phyloP scores from a whole-genome alignment of 2,888 invertebrate genomes.

The Drosophila mayaguana region DNA sequence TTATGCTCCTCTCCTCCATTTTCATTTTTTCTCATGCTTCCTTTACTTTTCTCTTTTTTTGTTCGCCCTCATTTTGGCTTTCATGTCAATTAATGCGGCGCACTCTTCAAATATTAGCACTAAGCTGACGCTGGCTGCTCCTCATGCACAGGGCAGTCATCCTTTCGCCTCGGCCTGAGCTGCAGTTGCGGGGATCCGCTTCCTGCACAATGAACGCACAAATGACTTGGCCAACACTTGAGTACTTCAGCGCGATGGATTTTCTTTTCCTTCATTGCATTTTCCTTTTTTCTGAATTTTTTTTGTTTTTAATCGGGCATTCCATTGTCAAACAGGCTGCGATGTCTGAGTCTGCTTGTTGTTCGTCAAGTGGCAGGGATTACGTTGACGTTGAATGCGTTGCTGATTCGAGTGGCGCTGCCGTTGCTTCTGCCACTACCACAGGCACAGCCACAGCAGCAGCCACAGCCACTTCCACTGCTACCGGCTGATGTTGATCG shows the following conservation, averaged over 20 bases:
- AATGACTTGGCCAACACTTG: constrained; percentile 74
- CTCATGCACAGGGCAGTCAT: constrained; percentile 29
- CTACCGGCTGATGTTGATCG: constrained; percentile 14
- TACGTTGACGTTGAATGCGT: constrained; percentile 75
- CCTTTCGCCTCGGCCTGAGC: constrained; percentile 19
- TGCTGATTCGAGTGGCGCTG: constrained; percentile 64
- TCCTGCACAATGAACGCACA: constrained; percentile 72
- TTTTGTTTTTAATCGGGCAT: constrained; percentile 65
- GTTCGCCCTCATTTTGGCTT: constrained; percentile 28
- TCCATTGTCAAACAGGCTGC: constrained; percentile 60
- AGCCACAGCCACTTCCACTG: constrained; percentile 8
- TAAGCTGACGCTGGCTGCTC: constrained; percentile 44
- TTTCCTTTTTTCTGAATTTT: constrained; percentile 18
- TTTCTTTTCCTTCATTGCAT: constrained; percentile 15
- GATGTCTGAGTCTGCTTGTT: constrained; percentile 27
- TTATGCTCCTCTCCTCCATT: background rate
- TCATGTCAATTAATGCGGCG: constrained; percentile 80
- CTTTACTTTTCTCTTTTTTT: background rate
- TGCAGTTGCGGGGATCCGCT: constrained; percentile 27
- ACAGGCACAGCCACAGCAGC: constrained; percentile 3
- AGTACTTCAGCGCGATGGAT: constrained; percentile 61
- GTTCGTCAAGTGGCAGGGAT: constrained; percentile 66
- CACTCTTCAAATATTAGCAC: constrained; percentile 77
- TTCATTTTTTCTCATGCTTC: background rate
- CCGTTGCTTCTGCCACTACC: constrained; percentile 6